Conservation (phyloP, 2,888 invertebrate species). For the Drosophila niveifrons region DNA sequence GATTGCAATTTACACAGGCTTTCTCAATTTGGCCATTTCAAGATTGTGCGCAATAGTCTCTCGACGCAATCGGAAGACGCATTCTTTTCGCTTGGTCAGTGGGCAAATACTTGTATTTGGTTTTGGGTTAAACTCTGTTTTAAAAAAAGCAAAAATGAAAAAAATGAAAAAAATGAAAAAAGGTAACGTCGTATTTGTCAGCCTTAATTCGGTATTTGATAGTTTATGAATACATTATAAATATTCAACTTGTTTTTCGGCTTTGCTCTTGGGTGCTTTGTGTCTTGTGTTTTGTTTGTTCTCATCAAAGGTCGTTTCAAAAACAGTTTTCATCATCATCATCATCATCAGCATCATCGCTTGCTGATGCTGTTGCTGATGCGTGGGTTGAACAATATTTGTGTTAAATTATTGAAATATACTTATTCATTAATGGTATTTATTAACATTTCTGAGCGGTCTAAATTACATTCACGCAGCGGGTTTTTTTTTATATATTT, state of each 20-base stretch:
- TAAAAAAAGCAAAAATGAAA: conserved; percentile 38
- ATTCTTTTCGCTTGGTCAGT: conserved; percentile 7
- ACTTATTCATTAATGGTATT: conserved; percentile 17
- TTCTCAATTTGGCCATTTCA: conserved; percentile 70
- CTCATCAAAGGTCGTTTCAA: conserved; percentile 73
- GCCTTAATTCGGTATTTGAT: conserved; percentile 60
- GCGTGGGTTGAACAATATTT: conserved; percentile 43
- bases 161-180: conserved; percentile 40
- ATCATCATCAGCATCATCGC: not conserved
- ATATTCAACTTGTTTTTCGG: conserved; percentile 69
- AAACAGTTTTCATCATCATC: conserved; percentile 29
- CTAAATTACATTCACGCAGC: conserved; percentile 25
- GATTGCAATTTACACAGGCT: conserved; percentile 60
- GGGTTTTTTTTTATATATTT: conserved; percentile 9
- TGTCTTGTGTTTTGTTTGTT: conserved; percentile 52
- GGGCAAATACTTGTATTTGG: conserved; percentile 18
- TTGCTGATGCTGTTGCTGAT: not conserved
- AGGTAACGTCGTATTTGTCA: conserved; percentile 56
- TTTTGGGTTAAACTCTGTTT: conserved; percentile 38
- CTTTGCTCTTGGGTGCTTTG: conserved; percentile 36
- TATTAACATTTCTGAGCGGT: conserved; percentile 25
- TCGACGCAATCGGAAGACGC: conserved; percentile 2
- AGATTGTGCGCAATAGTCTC: conserved; percentile 4
- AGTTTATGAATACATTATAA: conserved; percentile 68
- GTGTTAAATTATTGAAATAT: conserved; percentile 33